Conservation (phyloP, 53 echinoderm and acorn worm genomes). For the Mesocentrotus franciscanus region DNA sequence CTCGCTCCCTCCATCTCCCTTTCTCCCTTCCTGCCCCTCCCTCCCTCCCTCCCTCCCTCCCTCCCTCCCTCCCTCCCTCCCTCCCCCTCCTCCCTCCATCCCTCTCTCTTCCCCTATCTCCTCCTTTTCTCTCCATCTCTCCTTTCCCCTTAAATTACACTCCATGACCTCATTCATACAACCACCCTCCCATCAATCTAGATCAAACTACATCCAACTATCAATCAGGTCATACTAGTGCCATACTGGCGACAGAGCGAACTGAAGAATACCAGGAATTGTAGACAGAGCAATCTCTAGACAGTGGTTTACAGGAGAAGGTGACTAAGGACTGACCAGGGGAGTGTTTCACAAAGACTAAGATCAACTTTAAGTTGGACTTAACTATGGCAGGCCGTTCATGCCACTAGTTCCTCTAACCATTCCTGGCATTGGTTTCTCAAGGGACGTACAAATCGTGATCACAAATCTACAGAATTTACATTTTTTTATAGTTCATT, state of each 20-base stretch:
- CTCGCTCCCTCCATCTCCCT: neutral
- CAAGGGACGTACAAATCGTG: no score
- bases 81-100: no score
- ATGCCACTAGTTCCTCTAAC: no score
- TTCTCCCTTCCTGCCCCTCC: neutral
- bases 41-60: neutral
- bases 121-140: no score
- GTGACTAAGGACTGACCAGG: neutral
- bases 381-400: no score
- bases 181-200: neutral
- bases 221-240: constrained; percentile 1
- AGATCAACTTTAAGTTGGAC: no score
- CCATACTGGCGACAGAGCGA: neutral
- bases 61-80: neutral
- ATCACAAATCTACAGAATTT: no score
- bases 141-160: neutral
- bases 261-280: neutral
- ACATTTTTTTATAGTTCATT: no score
- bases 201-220: neutral
- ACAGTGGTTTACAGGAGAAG: neutral
- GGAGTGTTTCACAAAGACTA: no score
- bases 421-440: no score
- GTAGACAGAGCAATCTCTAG: neutral
- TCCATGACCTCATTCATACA: neutral
- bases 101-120: neutral